These are phyloP conservation scores for Callosobruchus maculatus DNA, from an alignment of 2,888 invertebrate genomes.

Conservation along the genomic window DNA sequence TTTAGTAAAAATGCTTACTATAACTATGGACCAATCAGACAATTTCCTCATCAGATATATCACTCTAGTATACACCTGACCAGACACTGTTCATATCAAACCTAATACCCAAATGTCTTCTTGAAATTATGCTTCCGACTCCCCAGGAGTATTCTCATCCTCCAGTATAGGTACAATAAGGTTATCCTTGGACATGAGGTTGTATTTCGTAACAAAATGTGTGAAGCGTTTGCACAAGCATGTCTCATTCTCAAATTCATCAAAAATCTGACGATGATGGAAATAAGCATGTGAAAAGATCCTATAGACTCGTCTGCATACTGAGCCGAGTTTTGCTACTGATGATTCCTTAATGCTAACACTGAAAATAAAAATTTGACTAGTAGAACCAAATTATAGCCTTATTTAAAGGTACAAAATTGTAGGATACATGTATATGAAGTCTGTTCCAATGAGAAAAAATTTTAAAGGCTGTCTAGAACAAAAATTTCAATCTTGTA, in stretches of 20 bases:
- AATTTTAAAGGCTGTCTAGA: no score
- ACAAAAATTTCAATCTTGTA: no score
- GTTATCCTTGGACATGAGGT: conserved; percentile 97
- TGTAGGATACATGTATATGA: no score
- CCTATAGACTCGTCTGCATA: conserved; percentile 96
- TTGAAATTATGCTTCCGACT: conserved; percentile 47
- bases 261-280: conserved; percentile 94
- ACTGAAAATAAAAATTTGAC: conserved; percentile 54
- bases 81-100: neutral
- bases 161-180: conserved; percentile 95
- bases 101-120: neutral
- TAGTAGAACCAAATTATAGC: neutral
- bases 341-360: conserved; percentile 99
- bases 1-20: no score
- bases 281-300: conserved; percentile 99
- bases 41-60: neutral
- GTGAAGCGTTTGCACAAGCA: conserved; percentile 95
- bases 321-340: conserved; percentile 96
- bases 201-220: conserved; percentile 96
- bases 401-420: neutral
- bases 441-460: no score
- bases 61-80: neutral
- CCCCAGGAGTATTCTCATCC: conserved; percentile 62
- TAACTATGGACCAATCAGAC: no score
- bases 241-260: conserved; percentile 96